phyloP scores from a whole-genome alignment of 2,888 invertebrate species.

The Temnothorax rugatulus region DNA sequence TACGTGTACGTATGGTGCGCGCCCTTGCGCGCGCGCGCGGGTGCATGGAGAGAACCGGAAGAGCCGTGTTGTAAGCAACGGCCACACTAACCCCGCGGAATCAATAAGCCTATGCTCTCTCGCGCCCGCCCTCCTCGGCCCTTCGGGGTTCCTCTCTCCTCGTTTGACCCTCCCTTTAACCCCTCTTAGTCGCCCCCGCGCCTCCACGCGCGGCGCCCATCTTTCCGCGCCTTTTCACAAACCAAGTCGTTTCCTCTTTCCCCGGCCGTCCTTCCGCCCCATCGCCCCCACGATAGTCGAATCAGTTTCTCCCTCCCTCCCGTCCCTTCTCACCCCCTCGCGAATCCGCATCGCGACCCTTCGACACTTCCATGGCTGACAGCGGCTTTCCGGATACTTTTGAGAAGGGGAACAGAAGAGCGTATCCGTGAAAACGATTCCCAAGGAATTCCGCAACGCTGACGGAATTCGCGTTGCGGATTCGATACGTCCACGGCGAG shows the following conservation, averaged over 20 bases:
- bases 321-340: slow-evolving; percentile 36
- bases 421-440: slow-evolving; percentile 32
- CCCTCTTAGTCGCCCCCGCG: slow-evolving; percentile 59
- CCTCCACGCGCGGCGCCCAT: slow-evolving; percentile 38
- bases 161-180: slow-evolving; percentile 70
- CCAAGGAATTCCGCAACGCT: slow-evolving; percentile 15
- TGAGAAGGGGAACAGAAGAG: slow-evolving; percentile 18
- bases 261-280: slow-evolving; percentile 47
- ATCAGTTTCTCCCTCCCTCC: slow-evolving; percentile 40
- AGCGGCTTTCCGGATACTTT: slow-evolving; percentile 28
- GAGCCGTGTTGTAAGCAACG: slow-evolving; percentile 49
- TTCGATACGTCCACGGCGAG: background rate
- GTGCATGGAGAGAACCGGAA: slow-evolving; percentile 16
- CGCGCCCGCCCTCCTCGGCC: slow-evolving; percentile 57
- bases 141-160: slow-evolving; percentile 22
- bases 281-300: slow-evolving; percentile 47
- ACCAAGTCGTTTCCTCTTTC: slow-evolving; percentile 60
- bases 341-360: slow-evolving; percentile 55
- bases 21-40: background rate
- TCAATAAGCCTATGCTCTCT: slow-evolving; percentile 77
- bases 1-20: slow-evolving; percentile 43
- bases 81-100: slow-evolving; percentile 69
- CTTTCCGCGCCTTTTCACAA: slow-evolving; percentile 59
- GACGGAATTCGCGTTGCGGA: slow-evolving; percentile 18
- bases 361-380: slow-evolving; percentile 71